Percentiles rank a stretch among this genome's conserved stretches.
Conservation (phyloP, 1,140 invertebrate genomes). For the Papilio polytes region DNA sequence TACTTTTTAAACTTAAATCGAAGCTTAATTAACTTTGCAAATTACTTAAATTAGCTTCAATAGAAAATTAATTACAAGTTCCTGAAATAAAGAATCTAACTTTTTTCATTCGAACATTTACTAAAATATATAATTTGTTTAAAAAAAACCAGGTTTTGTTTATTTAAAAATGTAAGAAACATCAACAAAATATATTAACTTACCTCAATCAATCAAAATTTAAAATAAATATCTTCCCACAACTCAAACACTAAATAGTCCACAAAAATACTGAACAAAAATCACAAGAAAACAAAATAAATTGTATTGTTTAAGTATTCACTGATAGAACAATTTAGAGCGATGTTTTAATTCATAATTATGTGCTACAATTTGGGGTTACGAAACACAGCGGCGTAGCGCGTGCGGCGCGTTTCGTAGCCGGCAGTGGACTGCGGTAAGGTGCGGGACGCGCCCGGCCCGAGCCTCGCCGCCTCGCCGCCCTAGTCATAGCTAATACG, state of each 20-base stretch:
- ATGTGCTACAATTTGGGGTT: constrained; percentile 42
- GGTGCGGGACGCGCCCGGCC: constrained; percentile 48
- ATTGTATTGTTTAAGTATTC: background rate
- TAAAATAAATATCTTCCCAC: constrained; percentile 29
- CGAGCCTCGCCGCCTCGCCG: constrained; percentile 48
- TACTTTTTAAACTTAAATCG: background rate
- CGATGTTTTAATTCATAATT: constrained; percentile 52
- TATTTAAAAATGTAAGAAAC: background rate
- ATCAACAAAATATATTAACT: constrained; percentile 27
- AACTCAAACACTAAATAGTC: constrained; percentile 17
- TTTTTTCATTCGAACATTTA: background rate
- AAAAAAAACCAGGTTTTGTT: background rate
- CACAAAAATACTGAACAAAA: background rate
- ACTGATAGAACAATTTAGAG: background rate
- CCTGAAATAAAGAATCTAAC: background rate
- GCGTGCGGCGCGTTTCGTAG: constrained; percentile 35
- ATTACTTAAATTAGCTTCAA: background rate
- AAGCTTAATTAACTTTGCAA: background rate
- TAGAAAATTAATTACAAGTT: background rate
- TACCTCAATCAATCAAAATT: constrained; percentile 35
- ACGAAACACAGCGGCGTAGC: constrained; percentile 7
- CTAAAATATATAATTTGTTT: background rate
- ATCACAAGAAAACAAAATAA: constrained; percentile 6
- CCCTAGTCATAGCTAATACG: constrained; percentile 30
- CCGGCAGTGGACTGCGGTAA: constrained; percentile 54